Conservation (phyloP, 2,888 invertebrate species). For the Scrobipalpa atriplicella region DNA sequence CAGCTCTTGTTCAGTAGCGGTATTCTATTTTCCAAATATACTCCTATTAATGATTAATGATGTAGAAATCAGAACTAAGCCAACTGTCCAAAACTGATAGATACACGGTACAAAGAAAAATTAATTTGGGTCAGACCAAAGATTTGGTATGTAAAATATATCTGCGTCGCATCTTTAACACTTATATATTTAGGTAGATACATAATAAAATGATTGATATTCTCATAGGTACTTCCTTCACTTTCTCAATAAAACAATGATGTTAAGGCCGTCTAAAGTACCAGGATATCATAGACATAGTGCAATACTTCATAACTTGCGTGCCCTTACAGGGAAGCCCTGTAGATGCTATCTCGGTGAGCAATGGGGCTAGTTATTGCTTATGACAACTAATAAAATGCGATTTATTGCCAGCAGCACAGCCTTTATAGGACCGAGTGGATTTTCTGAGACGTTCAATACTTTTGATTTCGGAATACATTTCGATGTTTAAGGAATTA, state of each 20-base stretch:
- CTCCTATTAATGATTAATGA: not conserved
- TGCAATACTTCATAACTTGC: conserved; percentile 12
- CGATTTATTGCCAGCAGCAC: conserved; percentile 36
- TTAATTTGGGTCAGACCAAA: not conserved
- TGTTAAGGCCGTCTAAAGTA: conserved; percentile 17
- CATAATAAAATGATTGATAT: too few species aligned
- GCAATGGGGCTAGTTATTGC: conserved; percentile 32
- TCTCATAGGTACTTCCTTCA: not conserved
- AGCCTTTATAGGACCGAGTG: not conserved
- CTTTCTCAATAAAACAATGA: conserved; percentile 17
- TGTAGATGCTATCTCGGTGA: conserved; percentile 26
- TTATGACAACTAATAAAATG: conserved; percentile 35
- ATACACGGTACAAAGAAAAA: too few species aligned
- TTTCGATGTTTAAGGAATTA: not conserved
- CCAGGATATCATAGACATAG: conserved; percentile 16
- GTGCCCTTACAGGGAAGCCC: conserved; percentile 26
- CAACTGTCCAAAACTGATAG: not conserved
- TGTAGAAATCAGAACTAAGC: conserved; percentile 8
- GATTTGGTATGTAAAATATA: too few species aligned
- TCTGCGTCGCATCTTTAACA: too few species aligned
- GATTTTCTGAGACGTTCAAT: conserved; percentile 12
- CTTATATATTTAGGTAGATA: too few species aligned
- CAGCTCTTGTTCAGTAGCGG: conserved; percentile 10
- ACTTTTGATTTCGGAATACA: conserved; percentile 13
- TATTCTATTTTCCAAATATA: conserved; percentile 7